phyloP scores from a whole-genome alignment of 2,113 vertebrate genomes.

The Laticauda laticaudata region DNA sequence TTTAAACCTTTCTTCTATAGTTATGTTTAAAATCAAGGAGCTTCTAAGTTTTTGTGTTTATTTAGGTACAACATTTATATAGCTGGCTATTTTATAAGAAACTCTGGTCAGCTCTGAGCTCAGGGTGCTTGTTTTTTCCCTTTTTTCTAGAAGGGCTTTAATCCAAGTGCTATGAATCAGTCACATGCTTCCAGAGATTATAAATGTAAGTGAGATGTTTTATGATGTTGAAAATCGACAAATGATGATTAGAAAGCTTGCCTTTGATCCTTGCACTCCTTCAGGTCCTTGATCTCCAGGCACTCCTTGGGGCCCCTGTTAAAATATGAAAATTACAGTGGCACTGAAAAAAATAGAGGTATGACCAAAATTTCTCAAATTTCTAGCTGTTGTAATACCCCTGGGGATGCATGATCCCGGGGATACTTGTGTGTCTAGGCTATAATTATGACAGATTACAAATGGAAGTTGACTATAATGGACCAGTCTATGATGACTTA shows the following conservation, averaged over 20 bases:
- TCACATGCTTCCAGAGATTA: neutral
- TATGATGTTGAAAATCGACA: slow-evolving; percentile 13
- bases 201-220: neutral
- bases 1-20: neutral
- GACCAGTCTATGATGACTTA: neutral
- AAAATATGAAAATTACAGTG: slow-evolving; percentile 40
- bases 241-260: slow-evolving; percentile 43
- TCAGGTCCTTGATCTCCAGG: slow-evolving; percentile 83
- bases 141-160: neutral
- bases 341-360: neutral
- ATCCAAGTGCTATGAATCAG: neutral
- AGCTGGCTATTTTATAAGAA: neutral
- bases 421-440: no score
- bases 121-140: neutral
- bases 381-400: neutral
- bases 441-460: neutral
- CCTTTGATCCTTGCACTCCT: slow-evolving; percentile 84
- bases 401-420: no score
- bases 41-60: neutral
- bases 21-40: neutral
- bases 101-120: neutral
- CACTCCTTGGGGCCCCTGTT: slow-evolving; percentile 82
- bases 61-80: neutral
- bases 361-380: neutral
- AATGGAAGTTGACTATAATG: neutral